Conservation (phyloP, 2,797 vertebrate genomes). For the Poeciliopsis gracilis region DNA sequence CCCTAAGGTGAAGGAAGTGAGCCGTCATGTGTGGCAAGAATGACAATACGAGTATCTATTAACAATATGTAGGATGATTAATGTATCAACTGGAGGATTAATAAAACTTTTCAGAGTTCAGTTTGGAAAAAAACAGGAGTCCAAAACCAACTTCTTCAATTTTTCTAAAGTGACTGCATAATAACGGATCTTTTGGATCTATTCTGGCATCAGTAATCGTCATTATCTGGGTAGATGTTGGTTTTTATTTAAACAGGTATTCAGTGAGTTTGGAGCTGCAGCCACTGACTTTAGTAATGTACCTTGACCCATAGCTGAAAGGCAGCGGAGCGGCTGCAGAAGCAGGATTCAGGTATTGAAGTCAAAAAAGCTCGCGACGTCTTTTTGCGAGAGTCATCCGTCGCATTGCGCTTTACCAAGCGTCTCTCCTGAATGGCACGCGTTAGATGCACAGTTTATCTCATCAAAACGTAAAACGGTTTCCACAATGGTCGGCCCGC, state of each 20-base stretch:
- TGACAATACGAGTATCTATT: background rate
- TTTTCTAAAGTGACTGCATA: background rate
- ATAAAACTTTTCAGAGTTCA: background rate
- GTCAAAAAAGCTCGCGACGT: background rate
- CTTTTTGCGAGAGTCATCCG: background rate
- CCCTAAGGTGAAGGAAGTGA: background rate
- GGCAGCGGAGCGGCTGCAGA: background rate
- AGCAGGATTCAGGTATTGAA: background rate
- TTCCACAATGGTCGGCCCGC: background rate
- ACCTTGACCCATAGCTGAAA: background rate
- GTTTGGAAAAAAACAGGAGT: background rate
- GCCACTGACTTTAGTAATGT: background rate
- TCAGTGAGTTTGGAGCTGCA: background rate
- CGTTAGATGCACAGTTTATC: no score
- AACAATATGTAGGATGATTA: background rate
- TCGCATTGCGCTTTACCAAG: background rate
- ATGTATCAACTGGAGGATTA: background rate
- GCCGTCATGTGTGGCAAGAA: background rate
- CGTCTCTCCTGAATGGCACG: background rate
- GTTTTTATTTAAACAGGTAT: background rate
- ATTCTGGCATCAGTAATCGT: background rate
- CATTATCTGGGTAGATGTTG: background rate
- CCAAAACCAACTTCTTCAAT: background rate
- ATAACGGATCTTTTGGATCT: background rate
- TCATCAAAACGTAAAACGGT: background rate